Percentiles rank a stretch among this genome's conserved stretches.
Evolutionary conservation across 2,113 vertebrate species (phyloP).

Genomic region (Brachionichthys hirsutus): DNA sequence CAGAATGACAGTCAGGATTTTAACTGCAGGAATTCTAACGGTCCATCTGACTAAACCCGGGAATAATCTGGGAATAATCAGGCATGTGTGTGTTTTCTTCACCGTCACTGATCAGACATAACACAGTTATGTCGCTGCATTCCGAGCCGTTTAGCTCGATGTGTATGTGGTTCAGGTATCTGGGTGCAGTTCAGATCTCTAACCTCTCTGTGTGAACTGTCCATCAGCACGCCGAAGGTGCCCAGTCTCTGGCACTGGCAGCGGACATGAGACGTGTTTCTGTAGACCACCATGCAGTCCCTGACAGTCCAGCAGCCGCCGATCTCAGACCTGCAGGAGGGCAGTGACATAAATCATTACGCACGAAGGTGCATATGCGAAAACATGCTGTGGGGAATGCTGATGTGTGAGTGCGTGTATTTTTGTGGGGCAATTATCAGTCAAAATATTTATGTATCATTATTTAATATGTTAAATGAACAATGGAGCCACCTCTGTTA

Average conservation of each 20-base stretch:
- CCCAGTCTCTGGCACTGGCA: conserved; percentile 95
- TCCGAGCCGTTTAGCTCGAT: too few relatives aligned
- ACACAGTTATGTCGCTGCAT: too few relatives aligned
- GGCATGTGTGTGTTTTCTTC: not conserved
- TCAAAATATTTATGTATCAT: too few relatives aligned
- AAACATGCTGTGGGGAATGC: too few relatives aligned
- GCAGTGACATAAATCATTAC: conserved; percentile 4
- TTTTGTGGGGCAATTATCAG: too few relatives aligned
- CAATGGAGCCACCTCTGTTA: too few relatives aligned
- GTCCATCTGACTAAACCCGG: not conserved
- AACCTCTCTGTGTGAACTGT: conserved; percentile 97
- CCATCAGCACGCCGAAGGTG: conserved; percentile 96
- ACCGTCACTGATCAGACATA: too few relatives aligned
- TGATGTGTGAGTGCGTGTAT: too few relatives aligned
- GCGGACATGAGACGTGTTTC: conserved; percentile 92
- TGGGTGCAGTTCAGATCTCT: conserved; percentile 1
- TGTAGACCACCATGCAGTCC: conserved; percentile 92
- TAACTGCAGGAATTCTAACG: conserved; percentile 14
- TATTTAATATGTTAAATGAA: too few relatives aligned
- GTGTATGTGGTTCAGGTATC: too few relatives aligned
- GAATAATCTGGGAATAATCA: not conserved
- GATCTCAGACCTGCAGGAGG: conserved; percentile 79
- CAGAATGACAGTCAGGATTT: conserved; percentile 19
- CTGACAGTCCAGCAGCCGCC: conserved; percentile 91
- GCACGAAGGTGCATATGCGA: too few relatives aligned